phyloP scores from a whole-genome alignment of 2,797 vertebrate genomes.

The Neostethus bicornis region DNA sequence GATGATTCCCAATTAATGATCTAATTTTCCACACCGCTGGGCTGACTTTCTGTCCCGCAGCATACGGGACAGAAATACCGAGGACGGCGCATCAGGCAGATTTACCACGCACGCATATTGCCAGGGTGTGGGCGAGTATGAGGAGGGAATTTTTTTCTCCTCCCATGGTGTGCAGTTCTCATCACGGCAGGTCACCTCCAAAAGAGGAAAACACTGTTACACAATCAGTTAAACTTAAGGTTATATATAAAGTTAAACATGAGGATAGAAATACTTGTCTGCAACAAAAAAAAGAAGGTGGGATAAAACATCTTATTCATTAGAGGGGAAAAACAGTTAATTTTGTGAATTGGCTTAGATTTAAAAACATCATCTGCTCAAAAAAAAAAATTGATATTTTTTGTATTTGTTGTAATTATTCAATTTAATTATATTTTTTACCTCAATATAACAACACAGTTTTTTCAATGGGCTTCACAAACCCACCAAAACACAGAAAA shows the following conservation, averaged over 20 bases:
- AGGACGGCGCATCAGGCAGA: slow-evolving; percentile 61
- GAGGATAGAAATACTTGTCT: background rate
- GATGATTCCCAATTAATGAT: slow-evolving; percentile 79
- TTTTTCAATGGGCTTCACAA: no score
- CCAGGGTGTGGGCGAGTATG: slow-evolving; percentile 20
- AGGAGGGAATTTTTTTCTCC: slow-evolving; percentile 16
- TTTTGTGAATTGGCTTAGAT: no score
- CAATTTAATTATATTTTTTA: no score
- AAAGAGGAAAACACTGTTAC: background rate
- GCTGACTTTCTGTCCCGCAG: slow-evolving; percentile 58
- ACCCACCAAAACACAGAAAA: no score
- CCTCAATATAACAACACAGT: no score
- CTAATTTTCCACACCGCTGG: slow-evolving; percentile 78
- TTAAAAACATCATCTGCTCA: no score
- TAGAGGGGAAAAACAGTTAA: no score
- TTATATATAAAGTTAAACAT: background rate
- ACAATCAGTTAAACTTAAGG: background rate
- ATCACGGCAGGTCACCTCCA: background rate
- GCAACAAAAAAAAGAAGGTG: no score
- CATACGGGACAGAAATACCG: slow-evolving; percentile 70
- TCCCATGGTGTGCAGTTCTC: background rate
- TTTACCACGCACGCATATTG: slow-evolving; percentile 70
- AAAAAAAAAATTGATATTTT: no score
- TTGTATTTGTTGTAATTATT: no score
- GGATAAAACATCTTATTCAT: no score